These are phyloP conservation scores for Cryptus armator DNA, from an alignment of 2,888 invertebrate species.

Conservation along the genomic window DNA sequence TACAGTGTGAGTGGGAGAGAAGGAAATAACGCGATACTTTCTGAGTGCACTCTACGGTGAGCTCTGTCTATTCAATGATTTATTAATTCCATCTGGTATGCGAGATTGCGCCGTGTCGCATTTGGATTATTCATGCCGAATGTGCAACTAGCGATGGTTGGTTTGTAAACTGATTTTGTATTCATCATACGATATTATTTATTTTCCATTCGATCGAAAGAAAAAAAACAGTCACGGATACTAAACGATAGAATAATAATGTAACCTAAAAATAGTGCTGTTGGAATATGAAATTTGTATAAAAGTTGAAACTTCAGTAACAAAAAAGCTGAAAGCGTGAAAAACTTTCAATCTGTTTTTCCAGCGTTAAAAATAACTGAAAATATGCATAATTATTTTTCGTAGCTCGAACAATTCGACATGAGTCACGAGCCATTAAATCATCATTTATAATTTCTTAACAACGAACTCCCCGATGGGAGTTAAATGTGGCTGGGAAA, in stretches of 20 bases:
- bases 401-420: not conserved
- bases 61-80: not conserved
- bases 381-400: not conserved
- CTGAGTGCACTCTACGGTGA: constrained; percentile 14
- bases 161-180: not conserved
- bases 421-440: constrained; percentile 24
- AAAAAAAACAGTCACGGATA: too few relatives aligned
- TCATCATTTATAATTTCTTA: constrained; percentile 25
- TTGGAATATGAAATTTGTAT: not conserved
- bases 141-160: not conserved
- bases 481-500: not conserved
- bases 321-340: not conserved
- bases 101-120: not conserved
- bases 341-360: not conserved
- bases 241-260: too few relatives aligned
- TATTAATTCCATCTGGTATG: not conserved
- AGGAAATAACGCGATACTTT: not conserved
- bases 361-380: not conserved
- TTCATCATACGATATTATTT: not conserved
- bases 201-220: too few relatives aligned
- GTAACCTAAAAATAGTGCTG: too few relatives aligned
- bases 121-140: not conserved
- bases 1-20: not conserved
- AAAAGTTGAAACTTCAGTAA: not conserved
- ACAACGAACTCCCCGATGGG: constrained; percentile 19